These are phyloP conservation scores for Galbula dea DNA, from an alignment of 2,113 vertebrate species.

Conservation along the genomic window DNA sequence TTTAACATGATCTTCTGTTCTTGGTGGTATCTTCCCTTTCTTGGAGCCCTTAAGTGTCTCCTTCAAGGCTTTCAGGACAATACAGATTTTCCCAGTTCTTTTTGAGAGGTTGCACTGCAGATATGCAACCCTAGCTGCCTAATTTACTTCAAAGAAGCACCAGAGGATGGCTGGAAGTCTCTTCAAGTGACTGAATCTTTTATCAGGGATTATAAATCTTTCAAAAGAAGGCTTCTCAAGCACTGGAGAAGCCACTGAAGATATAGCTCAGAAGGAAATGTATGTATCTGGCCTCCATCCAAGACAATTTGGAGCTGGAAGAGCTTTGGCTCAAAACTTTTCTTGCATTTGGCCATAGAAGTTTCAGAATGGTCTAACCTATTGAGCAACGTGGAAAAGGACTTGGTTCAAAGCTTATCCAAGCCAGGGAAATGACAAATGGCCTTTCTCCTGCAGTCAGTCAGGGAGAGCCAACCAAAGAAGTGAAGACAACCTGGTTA, in stretches of 20 bases:
- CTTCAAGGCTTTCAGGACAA: background rate
- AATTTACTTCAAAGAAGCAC: background rate
- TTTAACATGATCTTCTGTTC: background rate
- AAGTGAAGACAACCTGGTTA: background rate
- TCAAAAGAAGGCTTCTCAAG: background rate
- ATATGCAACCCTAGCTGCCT: background rate
- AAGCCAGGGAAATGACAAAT: background rate
- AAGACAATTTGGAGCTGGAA: conserved; percentile 1
- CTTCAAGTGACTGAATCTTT: background rate
- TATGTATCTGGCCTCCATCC: background rate
- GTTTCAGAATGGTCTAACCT: background rate
- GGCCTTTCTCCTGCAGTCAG: background rate
- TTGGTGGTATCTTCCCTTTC: background rate
- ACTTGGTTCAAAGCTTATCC: background rate
- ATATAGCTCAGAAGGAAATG: background rate
- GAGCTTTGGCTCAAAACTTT: background rate
- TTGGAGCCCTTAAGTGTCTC: background rate
- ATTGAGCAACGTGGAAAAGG: background rate
- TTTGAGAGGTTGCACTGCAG: background rate
- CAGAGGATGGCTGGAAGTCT: background rate
- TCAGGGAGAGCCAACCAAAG: background rate
- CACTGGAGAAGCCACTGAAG: background rate
- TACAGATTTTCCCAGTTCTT: background rate
- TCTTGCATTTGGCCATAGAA: background rate
- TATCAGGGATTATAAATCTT: background rate